Conservation (phyloP, 2,888 invertebrate genomes). For the Brachyptera risi region DNA sequence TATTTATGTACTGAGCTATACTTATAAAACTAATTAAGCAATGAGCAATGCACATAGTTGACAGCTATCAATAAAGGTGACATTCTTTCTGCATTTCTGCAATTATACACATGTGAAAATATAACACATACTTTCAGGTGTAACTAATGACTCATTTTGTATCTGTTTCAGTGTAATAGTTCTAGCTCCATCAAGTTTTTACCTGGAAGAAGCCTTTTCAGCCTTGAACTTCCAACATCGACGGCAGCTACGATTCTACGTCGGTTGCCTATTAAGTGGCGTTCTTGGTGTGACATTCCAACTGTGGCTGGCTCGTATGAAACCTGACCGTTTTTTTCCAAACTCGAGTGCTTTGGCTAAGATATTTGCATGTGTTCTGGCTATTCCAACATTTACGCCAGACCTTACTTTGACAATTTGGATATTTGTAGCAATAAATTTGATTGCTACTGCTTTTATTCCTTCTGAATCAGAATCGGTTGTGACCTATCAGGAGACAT, state of each 20-base stretch:
- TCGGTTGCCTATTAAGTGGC: slow-evolving; percentile 37
- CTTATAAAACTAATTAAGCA: too few species aligned
- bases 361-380: slow-evolving; percentile 22
- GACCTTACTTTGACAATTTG: slow-evolving; percentile 26
- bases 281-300: slow-evolving; percentile 34
- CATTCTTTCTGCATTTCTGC: too few species aligned
- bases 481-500: background rate
- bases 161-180: slow-evolving; percentile 35
- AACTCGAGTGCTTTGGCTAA: slow-evolving; percentile 24
- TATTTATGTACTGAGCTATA: too few species aligned
- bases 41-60: too few species aligned
- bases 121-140: too few species aligned
- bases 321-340: slow-evolving; percentile 14
- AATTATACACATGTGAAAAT: too few species aligned
- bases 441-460: slow-evolving; percentile 23
- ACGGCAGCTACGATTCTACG: slow-evolving; percentile 35
- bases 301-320: slow-evolving; percentile 27
- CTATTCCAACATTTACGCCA: slow-evolving; percentile 22
- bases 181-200: slow-evolving; percentile 38
- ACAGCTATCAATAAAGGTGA: too few species aligned
- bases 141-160: too few species aligned
- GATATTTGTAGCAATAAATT: slow-evolving; percentile 27
- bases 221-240: slow-evolving; percentile 38
- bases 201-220: slow-evolving; percentile 39
- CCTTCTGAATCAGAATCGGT: slow-evolving; percentile 1